These are phyloP conservation scores for Alentia gelatinosa DNA, from an alignment of 2,888 invertebrate genomes.

Conservation along the genomic window DNA sequence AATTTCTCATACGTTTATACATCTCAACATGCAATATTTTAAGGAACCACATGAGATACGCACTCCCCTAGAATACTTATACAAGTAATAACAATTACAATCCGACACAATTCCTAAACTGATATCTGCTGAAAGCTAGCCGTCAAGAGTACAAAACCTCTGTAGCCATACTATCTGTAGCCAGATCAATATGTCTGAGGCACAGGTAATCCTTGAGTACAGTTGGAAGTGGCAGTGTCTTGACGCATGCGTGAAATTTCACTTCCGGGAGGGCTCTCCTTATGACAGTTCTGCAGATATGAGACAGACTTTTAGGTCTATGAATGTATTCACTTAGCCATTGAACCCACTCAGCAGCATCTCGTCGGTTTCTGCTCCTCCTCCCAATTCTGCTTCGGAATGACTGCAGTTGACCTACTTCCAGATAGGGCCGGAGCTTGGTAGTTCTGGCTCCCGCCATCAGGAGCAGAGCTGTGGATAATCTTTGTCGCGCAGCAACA, in stretches of 20 bases:
- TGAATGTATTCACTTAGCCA: not conserved
- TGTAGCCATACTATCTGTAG: not conserved
- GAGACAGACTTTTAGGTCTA: not conserved
- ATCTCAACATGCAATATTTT: no score
- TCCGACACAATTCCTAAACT: no score
- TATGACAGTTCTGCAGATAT: not conserved
- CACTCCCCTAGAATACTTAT: no score
- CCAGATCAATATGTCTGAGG: not conserved
- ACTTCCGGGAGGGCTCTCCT: not conserved
- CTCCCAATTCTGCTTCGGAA: not conserved
- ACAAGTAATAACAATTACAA: no score
- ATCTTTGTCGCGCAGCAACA: not conserved
- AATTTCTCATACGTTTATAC: no score
- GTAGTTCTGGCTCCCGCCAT: not conserved
- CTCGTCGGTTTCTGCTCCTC: not conserved
- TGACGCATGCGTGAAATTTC: not conserved
- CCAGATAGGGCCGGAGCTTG: not conserved
- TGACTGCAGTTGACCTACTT: not conserved
- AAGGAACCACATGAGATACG: no score
- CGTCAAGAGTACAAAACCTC: conserved; percentile 8
- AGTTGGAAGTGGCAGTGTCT: not conserved
- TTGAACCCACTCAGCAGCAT: not conserved
- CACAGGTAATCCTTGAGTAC: not conserved
- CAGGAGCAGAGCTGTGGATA: not conserved
- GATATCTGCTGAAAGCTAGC: no score